phyloP scores from a whole-genome alignment of 2,888 invertebrate genomes.

The Beris morrisii region DNA sequence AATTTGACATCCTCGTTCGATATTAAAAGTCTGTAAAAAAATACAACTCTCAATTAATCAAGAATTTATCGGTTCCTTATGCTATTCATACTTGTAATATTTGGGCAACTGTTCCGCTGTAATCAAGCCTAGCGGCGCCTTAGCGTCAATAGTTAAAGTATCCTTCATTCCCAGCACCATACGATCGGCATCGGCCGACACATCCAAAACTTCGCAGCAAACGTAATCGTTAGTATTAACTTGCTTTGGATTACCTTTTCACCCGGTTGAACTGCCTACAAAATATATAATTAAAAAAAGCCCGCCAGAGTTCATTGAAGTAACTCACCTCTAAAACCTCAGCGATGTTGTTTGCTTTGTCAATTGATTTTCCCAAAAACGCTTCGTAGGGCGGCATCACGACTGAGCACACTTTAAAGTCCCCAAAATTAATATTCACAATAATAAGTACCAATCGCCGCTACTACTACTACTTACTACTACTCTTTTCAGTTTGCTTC shows the following conservation, averaged over 20 bases:
- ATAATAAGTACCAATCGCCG: not conserved
- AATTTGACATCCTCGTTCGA: conserved; percentile 67
- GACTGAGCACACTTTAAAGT: conserved; percentile 19
- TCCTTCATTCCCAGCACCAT: conserved; percentile 87
- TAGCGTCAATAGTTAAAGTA: conserved; percentile 68
- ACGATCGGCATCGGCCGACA: conserved; percentile 83
- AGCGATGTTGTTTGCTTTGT: conserved; percentile 73
- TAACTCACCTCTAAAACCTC: conserved; percentile 78
- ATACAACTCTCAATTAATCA: too few species aligned
- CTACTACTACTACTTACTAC: conserved; percentile 14
- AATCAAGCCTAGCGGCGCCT: conserved; percentile 79
- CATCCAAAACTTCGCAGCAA: conserved; percentile 85
- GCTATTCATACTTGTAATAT: conserved; percentile 73
- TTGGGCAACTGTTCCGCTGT: conserved; percentile 79
- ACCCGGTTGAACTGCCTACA: conserved; percentile 61
- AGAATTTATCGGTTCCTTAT: not conserved
- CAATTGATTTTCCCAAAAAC: conserved; percentile 69
- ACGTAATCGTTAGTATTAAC: conserved; percentile 83
- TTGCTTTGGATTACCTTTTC: conserved; percentile 75
- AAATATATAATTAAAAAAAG: conserved; percentile 4
- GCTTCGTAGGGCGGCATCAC: conserved; percentile 86
- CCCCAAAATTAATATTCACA: not conserved
- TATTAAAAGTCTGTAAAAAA: conserved; percentile 68
- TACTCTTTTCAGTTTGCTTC: conserved; percentile 41
- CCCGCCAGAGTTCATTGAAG: not conserved